Conservation (phyloP, 2,113 vertebrate genomes). For the Orientallactaga bullata region DNA sequence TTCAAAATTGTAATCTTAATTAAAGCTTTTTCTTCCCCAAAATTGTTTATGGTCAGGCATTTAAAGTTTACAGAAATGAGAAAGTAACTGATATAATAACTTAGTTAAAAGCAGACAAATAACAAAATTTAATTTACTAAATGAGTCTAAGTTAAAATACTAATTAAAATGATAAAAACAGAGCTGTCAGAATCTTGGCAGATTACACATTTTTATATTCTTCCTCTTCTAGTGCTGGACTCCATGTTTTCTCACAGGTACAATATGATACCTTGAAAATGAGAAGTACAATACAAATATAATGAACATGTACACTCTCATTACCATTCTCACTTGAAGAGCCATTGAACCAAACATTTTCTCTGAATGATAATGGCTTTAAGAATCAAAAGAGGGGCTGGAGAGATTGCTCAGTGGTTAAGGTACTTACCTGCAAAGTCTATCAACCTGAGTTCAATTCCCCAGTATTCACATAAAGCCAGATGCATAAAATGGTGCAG, state of each 20-base stretch:
- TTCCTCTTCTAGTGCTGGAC: not conserved
- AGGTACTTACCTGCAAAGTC: too few species aligned
- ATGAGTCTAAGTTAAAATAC: slow-evolving; percentile 3
- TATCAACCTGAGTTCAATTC: too few species aligned
- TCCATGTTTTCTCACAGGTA: not conserved
- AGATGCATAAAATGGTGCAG: too few species aligned
- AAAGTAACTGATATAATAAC: too few species aligned
- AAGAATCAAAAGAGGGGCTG: not conserved
- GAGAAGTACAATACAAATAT: not conserved
- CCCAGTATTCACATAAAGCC: too few species aligned
- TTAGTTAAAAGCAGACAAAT: not conserved
- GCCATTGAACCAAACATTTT: not conserved
- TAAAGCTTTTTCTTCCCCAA: too few species aligned
- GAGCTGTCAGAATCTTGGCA: not conserved
- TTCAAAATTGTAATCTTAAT: too few species aligned
- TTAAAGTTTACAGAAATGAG: too few species aligned
- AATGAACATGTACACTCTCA: not conserved
- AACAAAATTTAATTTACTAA: not conserved
- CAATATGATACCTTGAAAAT: not conserved
- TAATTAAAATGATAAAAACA: slow-evolving; percentile 49
- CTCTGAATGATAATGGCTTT: not conserved
- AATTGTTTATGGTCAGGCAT: too few species aligned
- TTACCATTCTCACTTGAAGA: not conserved
- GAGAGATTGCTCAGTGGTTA: too few species aligned
- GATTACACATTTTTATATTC: not conserved